These are phyloP conservation scores for Microtus pennsylvanicus DNA, from an alignment of 2,113 vertebrate genomes.

Conservation along the genomic window DNA sequence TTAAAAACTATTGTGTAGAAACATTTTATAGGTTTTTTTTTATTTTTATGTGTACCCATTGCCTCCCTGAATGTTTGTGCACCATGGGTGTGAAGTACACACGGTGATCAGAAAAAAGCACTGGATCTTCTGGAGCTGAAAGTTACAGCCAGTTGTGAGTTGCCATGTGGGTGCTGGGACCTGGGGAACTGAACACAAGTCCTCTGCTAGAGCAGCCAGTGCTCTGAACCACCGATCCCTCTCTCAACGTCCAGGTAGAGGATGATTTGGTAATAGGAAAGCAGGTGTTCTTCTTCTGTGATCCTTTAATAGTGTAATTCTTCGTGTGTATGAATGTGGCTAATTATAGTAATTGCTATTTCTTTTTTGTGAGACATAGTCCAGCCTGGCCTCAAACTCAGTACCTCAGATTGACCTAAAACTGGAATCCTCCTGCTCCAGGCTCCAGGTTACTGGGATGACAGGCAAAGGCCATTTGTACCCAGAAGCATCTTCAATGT, in stretches of 20 bases:
- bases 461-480: neutral
- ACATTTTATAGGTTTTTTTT: neutral
- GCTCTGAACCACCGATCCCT: neutral
- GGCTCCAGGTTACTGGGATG: neutral
- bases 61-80: neutral
- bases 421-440: neutral
- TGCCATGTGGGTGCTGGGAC: neutral
- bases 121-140: neutral
- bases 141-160: neutral
- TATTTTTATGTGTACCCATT: neutral
- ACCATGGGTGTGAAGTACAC: neutral
- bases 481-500: neutral
- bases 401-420: neutral
- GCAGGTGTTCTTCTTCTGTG: neutral
- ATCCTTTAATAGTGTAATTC: neutral
- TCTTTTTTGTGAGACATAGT: neutral
- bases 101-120: neutral
- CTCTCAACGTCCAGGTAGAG: neutral
- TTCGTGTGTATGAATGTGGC: neutral
- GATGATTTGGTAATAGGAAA: neutral
- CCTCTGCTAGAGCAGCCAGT: neutral
- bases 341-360: neutral
- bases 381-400: neutral
- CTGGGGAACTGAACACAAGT: neutral
- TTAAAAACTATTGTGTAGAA: slow-evolving; percentile 21